Conservation (phyloP, 2,113 vertebrate genomes). For the Cynopterus brachyotis region DNA sequence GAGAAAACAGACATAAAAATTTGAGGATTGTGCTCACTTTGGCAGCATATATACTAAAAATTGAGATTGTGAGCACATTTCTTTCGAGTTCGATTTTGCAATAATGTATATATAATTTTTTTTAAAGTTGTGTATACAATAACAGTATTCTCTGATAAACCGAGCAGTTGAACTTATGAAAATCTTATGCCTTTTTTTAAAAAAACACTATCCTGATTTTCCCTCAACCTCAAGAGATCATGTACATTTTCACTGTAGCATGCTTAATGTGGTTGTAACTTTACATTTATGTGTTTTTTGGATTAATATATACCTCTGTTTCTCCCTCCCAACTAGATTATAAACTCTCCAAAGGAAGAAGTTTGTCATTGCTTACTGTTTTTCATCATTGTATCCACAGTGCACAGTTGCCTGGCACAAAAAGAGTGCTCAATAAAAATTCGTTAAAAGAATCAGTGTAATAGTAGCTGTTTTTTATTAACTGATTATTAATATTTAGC, state of each 20-base stretch:
- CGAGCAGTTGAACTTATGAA: neutral
- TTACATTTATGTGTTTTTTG: conserved; percentile 39
- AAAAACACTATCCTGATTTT: neutral
- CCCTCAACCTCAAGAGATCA: neutral
- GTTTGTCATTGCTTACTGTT: conserved; percentile 16
- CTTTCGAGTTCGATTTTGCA: conserved; percentile 51
- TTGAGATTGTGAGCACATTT: conserved; percentile 36
- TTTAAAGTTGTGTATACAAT: neutral
- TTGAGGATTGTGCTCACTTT: neutral
- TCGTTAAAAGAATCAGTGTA: conserved; percentile 27
- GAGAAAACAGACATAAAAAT: conserved; percentile 9
- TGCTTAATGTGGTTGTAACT: conserved; percentile 33
- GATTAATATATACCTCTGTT: neutral
- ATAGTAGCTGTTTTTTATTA: conserved; percentile 39
- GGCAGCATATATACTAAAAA: neutral
- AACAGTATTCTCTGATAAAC: neutral
- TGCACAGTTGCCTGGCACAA: neutral
- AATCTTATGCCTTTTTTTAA: neutral
- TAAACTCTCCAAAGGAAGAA: neutral
- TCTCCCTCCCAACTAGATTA: neutral
- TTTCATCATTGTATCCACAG: neutral
- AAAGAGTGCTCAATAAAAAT: conserved; percentile 59
- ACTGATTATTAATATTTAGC: conserved; percentile 17
- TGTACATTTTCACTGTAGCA: neutral
- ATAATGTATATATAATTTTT: conserved; percentile 2